Base-by-base conservation (phyloP, 2,797 vertebrate genomes). In the Heterohyrax brucei region DNA sequence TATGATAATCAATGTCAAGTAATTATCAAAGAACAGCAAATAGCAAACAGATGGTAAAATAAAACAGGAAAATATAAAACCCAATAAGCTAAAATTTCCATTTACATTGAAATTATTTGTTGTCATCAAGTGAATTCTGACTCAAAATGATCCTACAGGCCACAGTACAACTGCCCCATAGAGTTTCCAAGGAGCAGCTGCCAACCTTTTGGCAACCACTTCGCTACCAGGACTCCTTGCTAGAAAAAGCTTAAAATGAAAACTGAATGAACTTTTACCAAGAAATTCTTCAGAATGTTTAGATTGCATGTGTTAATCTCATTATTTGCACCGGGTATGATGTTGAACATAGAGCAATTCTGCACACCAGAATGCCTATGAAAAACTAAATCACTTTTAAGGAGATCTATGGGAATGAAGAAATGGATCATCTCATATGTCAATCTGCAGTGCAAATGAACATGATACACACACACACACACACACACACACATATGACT, bases 221-320 rank as follows among this genome's bases (percentile, higher is more conserved):
- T 10, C 53, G 12, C 53, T 14, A 56, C 53, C 53, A 56, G 53
- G 10, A 56, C 53, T 62, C 79, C 9, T 70, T 94, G 16, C 33
- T 83, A 39, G 73, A 62, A 87, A 28, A 70, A 87, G 62, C 50
- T 88, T 85, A 89, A 91, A 68, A 79, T 80, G 91, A 83, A 77
- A 80, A 77, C 85, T 77, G 16, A 72, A 50, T 76, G 39, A 22
- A 53, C 39, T 80, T 94, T 91, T 56, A 84, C 21, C 18, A 93
- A 93, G 19, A 81, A 81, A 68, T 92, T 75, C 10, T 90, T 94
- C 13, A 89, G 30, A 24, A 3, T 84, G 6, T 82, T 93, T 85
- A 75, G 77, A 86, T 84, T 64, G 30, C 68, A 80, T 62, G 84
- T 0, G 3, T 93, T 56, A 86, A 44, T 59, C 30, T 87, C 22